Evolutionary conservation across 1,140 invertebrate genomes (phyloP).

Genomic region (Heliconius eleuchia): DNA sequence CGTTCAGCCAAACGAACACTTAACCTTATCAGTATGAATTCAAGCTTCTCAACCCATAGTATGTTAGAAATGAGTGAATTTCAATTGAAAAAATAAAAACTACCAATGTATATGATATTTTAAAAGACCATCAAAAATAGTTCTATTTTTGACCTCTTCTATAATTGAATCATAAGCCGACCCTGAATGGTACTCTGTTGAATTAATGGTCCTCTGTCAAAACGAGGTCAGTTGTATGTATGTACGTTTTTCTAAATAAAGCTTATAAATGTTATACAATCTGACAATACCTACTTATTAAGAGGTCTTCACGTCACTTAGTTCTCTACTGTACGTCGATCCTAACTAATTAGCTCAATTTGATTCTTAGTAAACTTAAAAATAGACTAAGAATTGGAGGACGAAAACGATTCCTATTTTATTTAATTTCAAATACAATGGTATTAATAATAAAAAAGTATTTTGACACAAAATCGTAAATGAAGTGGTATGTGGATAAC

Average conservation of each 20-base stretch:
- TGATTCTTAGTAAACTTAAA: no score
- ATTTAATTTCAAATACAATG: no score
- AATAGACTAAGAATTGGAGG: no score
- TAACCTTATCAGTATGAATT: no score
- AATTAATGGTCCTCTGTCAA: slow-evolving; percentile 26
- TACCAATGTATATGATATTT: neutral
- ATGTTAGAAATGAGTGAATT: neutral
- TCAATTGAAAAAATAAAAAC: neutral
- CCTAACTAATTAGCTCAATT: no score
- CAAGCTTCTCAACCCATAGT: no score
- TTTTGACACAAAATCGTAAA: no score
- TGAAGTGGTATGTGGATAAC: no score
- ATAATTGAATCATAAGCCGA: slow-evolving; percentile 20
- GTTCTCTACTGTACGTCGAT: no score
- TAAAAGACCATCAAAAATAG: neutral
- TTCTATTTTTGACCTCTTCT: slow-evolving; percentile 21
- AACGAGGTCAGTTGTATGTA: slow-evolving; percentile 20
- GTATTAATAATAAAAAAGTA: no score
- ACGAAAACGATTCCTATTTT: no score
- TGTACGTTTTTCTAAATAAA: slow-evolving; percentile 10
- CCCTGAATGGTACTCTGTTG: slow-evolving; percentile 17
- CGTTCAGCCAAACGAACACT: no score
- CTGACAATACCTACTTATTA: neutral
- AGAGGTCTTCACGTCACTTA: neutral
- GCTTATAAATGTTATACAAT: slow-evolving; percentile 11